Base-by-base conservation (phyloP, 2,113 vertebrate species). In the Lophochroa leadbeateri region DNA sequence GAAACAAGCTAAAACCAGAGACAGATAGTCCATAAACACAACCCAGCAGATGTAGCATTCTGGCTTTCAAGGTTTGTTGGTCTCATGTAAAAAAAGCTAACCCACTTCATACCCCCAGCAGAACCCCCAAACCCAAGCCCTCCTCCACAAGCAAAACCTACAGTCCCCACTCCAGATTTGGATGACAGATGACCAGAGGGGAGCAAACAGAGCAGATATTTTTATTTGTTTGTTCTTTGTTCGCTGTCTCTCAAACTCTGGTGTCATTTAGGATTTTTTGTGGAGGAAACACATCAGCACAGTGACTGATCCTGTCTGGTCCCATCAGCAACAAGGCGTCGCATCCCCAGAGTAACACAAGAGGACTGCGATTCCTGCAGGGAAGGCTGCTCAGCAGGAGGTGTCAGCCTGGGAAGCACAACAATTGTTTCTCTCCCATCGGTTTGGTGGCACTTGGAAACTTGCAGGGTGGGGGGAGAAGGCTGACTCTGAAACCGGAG, bases 301-400 rank as follows among this genome's bases (percentile, higher is more conserved):
- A 69, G 83, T 97, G 96, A 96, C 88, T 86, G 95, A 94, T 93
- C 94, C 94, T 97, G 96, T 97, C 96, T 96, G 92, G 94, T 96
- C 81, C 96, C 95, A 97, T 97, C 97, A 97, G 95, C 89, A 72
- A 49, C 25, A 17, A 70, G 31, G 86, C 86, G 0, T 53, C 0
- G 41, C 58, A 74, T 95, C 89, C 96, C 92, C 78, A 20, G 88
- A 89, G 91, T 96, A 96, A 96, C 81, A 0, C 17, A 3, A 77
- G 88, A 53, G 95, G 92, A 96, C 94, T 95, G 95, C 72, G 6
- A 1, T 63, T 96, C 96, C 95, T 96, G 96, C 94, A 58, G 95
- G 95, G 94, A 92, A 95, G 81, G 88, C 92, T 89, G 90, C 88
- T 95, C 96, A 72, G 95, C 86, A 0, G 94, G 96, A 95, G 92